Evolutionary conservation across 2,888 invertebrate genomes (phyloP).

Genomic region (Cataglyphis rosenhaueri): DNA sequence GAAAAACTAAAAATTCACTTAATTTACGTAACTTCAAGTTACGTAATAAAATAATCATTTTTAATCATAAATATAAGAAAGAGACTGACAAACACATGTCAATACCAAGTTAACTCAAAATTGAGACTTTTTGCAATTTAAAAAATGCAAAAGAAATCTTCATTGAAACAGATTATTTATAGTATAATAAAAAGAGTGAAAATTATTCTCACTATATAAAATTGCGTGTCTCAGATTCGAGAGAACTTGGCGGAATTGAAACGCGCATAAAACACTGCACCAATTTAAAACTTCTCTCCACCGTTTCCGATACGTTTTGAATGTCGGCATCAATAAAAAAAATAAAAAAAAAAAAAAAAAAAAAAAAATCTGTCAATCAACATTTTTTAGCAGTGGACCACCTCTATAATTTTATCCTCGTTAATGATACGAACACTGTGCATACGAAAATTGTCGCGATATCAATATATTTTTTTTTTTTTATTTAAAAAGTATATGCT

Average conservation of each 20-base stretch:
- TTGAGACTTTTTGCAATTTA: conserved; percentile 49
- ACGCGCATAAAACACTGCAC: conserved; percentile 82
- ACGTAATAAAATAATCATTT: background rate
- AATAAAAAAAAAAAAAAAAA: conserved; percentile 50
- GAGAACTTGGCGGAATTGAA: conserved; percentile 57
- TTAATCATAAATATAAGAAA: conserved; percentile 24
- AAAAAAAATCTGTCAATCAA: conserved; percentile 41
- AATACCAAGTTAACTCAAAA: conserved; percentile 59
- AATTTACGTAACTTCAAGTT: background rate
- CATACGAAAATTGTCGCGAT: conserved; percentile 29
- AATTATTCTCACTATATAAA: background rate
- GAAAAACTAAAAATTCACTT: conserved; percentile 5
- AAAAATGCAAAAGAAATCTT: conserved; percentile 10
- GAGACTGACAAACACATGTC: conserved; percentile 30
- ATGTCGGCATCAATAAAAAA: conserved; percentile 40
- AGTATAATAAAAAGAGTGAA: background rate
- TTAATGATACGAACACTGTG: conserved; percentile 27
- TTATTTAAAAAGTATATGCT: background rate
- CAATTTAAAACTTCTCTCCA: conserved; percentile 62
- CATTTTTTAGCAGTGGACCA: conserved; percentile 77
- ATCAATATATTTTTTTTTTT: background rate
- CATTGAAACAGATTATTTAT: background rate
- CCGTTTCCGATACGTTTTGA: conserved; percentile 49
- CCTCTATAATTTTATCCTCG: conserved; percentile 70
- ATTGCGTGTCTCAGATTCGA: conserved; percentile 58